Evolutionary conservation across 2,797 vertebrate genomes (phyloP).

Genomic region (Mycteria americana): DNA sequence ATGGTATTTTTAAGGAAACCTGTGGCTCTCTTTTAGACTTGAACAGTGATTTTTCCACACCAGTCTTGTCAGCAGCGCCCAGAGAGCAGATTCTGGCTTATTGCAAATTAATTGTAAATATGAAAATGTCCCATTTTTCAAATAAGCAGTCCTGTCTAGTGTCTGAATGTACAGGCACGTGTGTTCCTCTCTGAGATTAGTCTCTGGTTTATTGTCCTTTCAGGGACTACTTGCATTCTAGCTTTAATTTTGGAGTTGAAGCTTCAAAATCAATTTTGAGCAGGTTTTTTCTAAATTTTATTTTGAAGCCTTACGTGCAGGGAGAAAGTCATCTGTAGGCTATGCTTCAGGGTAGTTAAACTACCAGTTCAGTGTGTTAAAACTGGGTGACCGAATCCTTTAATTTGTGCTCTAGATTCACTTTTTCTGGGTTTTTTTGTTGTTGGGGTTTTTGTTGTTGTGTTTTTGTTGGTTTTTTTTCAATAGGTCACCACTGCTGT

Average conservation of each 20-base stretch:
- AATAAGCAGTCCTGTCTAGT: background rate
- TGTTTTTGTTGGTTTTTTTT: background rate
- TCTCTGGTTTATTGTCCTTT: background rate
- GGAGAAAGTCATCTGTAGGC: rapidly evolving
- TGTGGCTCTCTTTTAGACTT: background rate
- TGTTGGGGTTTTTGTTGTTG: no score
- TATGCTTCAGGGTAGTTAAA: background rate
- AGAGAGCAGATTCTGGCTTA: background rate
- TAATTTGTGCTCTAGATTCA: background rate
- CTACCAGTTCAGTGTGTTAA: background rate
- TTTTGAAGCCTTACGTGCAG: background rate
- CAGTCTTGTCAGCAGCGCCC: background rate
- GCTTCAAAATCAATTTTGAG: background rate
- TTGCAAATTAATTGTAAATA: background rate
- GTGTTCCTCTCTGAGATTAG: background rate
- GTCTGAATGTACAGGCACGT: rapidly evolving
- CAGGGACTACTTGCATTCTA: background rate
- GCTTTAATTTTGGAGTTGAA: background rate
- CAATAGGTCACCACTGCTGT: background rate
- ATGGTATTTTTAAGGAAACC: background rate
- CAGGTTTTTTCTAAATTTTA: background rate
- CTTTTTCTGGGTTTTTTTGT: background rate
- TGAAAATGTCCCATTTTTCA: background rate
- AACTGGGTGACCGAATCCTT: background rate
- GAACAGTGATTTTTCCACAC: background rate